Base-by-base conservation (phyloP, 2,113 vertebrate genomes). In the Melanerpes aurifrons region DNA sequence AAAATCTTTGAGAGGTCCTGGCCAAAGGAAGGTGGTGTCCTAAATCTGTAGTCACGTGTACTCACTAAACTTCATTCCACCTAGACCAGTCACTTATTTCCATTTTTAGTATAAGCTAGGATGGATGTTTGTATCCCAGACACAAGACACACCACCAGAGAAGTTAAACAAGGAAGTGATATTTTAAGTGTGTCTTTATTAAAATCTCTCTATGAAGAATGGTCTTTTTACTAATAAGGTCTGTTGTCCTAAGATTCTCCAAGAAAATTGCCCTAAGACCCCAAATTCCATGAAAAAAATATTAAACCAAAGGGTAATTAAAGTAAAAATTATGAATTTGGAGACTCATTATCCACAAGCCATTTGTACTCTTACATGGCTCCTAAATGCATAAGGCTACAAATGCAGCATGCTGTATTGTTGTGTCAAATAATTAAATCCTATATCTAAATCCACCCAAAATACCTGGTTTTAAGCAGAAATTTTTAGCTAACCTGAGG, bases 371-470 rank as follows among this genome's bases (percentile, higher is more conserved):
- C 6, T 43, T 85, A 45, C 12, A 93, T 73, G 31, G 24, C 9
- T 57, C 15, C 15, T 57, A 17, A 57, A 57, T 57, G 28, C 28
- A 31, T 29, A 57, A 78, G 12, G 6, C 26, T 45, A 75, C 31
- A 92, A 86, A 69, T 64, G 37, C 31, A 87, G n/a, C 28, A 53
- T 58, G 53, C 82, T 80, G 57, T 54, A 81, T 58, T 82, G 53
- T 70, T 87, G 43, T 62, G 48, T 59, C 64, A 94, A 87, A 89
- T 29, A 87, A 86, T 57, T 22, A 91, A 89, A 85, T 32, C 43
- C 71, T 64, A 2, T 56, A 62, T 20, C 35, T 81, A 91, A 86
- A 81, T 81, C 72, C 54, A n/a, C 64, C 72, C 69, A 43, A 82
- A 93, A 91, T 70, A 80, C 5, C 48, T 35, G 43, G 2, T 37